Evolutionary conservation across 1,140 invertebrate genomes (phyloP), one percentile per base, ranked within the genome.

Genomic region (Tribolium castaneum): DNA sequence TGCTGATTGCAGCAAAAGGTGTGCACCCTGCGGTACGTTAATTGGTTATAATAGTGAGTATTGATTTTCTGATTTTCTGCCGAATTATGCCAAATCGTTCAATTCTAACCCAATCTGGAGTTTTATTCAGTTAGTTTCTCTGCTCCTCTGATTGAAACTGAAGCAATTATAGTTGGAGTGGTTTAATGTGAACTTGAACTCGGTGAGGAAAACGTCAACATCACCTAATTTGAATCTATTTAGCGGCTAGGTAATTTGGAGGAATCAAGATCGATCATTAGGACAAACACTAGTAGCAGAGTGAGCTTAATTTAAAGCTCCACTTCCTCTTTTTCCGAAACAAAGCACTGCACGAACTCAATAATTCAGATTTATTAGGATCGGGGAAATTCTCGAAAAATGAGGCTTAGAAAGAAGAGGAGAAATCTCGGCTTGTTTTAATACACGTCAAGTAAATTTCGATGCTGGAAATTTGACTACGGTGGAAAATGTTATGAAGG

Each of bases 1-100:
- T 66, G 59, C 59, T 66, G 59, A 66, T 66, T 66, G 30, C 25
- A 66, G 59, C 59, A 35, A 66, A 66, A 66, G 59, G 30, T 35
- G 30, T 13, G 12, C 59, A 34, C 59, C 12, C 59, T 34, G 12
- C 34, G 59, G 59, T 66, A 66, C 59, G n/a, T 35, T 66, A 66
- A 66, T 66, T 66, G 30, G 10, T 66, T 66, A 66, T 66, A 66
- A 66, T 66, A 66, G 59, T 35, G 35, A 35, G 30, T 66, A 66
- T 66, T 66, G 59, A 66, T 66, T 66, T 66, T 62, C 56, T 10
- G 10, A 1, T 9, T 35, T 30, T n/a, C 16, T 66, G n/a, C 19
- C 10, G 9, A 25, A 66, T 66, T 66, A 66, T 35, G 30, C 34
- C 25, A 66, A 66, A 66, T 66, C 59, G 59, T 59, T 66, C n/a